Evolutionary conservation across 2,797 vertebrate genomes (phyloP), one percentile per base, ranked within the genome.

Genomic region (Danio jaintianensis): DNA sequence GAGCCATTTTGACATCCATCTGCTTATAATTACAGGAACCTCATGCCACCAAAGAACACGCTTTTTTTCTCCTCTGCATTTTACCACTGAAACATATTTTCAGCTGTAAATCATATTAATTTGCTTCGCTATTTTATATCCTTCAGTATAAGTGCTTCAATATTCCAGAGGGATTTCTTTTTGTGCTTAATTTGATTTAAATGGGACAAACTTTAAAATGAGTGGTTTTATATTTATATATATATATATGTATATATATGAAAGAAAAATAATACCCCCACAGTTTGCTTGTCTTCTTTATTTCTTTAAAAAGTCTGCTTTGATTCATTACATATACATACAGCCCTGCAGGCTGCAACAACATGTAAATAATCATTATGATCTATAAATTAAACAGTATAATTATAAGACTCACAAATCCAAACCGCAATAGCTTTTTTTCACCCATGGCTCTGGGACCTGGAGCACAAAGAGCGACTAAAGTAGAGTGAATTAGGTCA

Each of bases 1-100:
- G 18, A 74, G 52, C 40, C 59, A 75, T 75, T 83, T 85, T 85
- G 82, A 85, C 78, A 75, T 85, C 84, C 88, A 89, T 90, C 87
- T 91, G 90, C 84, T 80, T 64, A 81, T 86, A 75, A 89, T 91
- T 87, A 89, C 62, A 70, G 18, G 16, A 76, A 84, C 70, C 82
- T 83, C 74, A 86, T 82, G 84, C 82, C 76, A 87, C 55, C 47
- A 43, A 59, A 75, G 69, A 50, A 75, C 67, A 66, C n/a, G 36
- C 55, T 12, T 69, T 70, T n/a, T 71, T 62, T 59, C 59, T 61
- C 47, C 12, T 50, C 64, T 4, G 20, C 79, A 73, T 83, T 84
- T 83, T 40, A 75, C 36, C 16, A 9, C 69, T 7, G 3, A 77
- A 81, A 69, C 59, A 62, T 82, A 66, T 83, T 76, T 80, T 85